Percentiles rank a stretch among this genome's conserved stretches.
Evolutionary conservation across 2,888 invertebrate genomes (phyloP).

Genomic region (Allolobophora icterica): DNA sequence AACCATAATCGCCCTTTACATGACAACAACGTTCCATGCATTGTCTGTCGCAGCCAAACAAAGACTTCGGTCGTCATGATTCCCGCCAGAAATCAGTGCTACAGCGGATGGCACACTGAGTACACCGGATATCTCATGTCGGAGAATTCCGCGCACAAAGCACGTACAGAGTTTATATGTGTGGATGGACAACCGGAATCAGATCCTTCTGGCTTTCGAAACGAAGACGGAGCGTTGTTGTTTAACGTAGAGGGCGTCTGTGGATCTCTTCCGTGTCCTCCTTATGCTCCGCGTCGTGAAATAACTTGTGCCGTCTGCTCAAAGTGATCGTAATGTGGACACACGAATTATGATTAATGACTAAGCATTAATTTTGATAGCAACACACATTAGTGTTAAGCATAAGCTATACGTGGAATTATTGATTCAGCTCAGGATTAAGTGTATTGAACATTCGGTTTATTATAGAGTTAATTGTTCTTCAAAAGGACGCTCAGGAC

Average conservation of each 20-base stretch:
- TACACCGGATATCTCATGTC: constrained; percentile 45
- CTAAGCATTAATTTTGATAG: neutral
- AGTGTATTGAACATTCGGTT: too few species aligned
- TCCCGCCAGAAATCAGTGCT: constrained; percentile 10
- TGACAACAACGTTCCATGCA: constrained; percentile 48
- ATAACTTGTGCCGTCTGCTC: constrained; percentile 27
- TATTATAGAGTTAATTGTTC: too few species aligned
- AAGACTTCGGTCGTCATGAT: constrained; percentile 26
- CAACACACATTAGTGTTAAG: too few species aligned
- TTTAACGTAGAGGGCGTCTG: constrained; percentile 47
- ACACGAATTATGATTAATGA: neutral
- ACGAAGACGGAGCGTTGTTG: constrained; percentile 45
- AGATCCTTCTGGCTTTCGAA: constrained; percentile 40
- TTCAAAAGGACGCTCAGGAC: too few species aligned
- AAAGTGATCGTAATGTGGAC: neutral
- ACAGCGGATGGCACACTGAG: neutral
- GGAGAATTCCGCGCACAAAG: constrained; percentile 7
- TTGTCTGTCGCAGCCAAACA: constrained; percentile 40
- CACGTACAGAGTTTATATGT: constrained; percentile 41
- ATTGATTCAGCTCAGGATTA: too few species aligned
- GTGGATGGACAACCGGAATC: constrained; percentile 48
- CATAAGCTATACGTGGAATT: too few species aligned
- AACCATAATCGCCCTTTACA: constrained; percentile 9
- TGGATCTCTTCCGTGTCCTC: constrained; percentile 40
- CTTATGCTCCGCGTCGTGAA: constrained; percentile 14